Base-by-base conservation (phyloP, 2,888 invertebrate species). In the Deroplatys truncata region DNA sequence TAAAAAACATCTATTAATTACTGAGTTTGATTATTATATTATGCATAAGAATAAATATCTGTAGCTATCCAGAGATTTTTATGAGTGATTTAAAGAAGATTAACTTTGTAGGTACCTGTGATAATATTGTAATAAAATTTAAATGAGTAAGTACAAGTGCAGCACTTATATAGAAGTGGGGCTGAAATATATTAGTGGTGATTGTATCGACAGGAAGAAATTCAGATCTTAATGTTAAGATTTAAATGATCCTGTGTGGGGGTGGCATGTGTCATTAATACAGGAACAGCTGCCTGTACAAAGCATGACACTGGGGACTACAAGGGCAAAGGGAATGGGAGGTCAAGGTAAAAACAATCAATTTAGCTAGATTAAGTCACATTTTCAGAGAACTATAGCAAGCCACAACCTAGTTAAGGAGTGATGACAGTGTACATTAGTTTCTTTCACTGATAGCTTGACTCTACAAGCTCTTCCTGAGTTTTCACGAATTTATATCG, bases 401-500 rank as follows among this genome's bases (percentile, higher is more conserved):
- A 72, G 56, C 56, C 56, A 72, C 56, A 72, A 72, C 56, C 56
- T 72, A 72, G 56, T 72, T 72, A 72, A 20, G 56, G 56, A 72
- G 56, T 72, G 56, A 72, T 72, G 56, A 72, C 56, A 72, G 56
- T 72, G 56, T 72, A 25, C 20, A 72, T 72, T 72, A 72, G 56
- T 72, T 72, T 72, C 20, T 72, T 72, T 72, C 4, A 72, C 56
- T 72, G 56, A 20, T 25, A 72, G 16, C 20, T 72, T 72, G 56
- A 72, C 20, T 20, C 56, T 72, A 72, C 56, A 16, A 72, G 25
- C 56, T 72, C 20, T 72, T 72, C 56, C 25, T 72, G 56, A 72
- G 20, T 72, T 72, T 72, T 72, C 56, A 72, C 25, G 29, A 82
- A 35, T 87, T n/a, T 87, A 89, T 88, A 96, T 96, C 96, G 96